These are phyloP conservation scores for Enteromius argenteus DNA, from an alignment of 2,797 vertebrate species.

Conservation along the genomic window DNA sequence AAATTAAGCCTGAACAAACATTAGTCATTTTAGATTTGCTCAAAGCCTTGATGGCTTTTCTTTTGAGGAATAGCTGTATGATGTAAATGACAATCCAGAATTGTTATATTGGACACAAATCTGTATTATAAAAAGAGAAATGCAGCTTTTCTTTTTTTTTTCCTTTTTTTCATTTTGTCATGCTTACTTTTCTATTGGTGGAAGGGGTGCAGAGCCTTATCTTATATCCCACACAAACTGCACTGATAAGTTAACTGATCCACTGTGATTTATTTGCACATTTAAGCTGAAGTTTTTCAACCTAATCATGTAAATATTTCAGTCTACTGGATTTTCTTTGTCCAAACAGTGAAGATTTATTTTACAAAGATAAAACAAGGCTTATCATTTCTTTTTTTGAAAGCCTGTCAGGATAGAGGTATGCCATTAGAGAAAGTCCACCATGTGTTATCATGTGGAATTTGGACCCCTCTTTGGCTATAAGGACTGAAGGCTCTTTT, in stretches of 20 bases:
- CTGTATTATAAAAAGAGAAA: background rate
- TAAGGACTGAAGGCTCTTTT: slow-evolving; percentile 34
- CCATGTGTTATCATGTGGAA: slow-evolving; percentile 41
- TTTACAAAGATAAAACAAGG: background rate
- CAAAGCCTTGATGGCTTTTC: background rate
- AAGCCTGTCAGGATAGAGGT: background rate
- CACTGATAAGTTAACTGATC: slow-evolving; percentile 5
- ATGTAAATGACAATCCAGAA: background rate
- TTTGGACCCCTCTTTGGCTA: slow-evolving; percentile 48
- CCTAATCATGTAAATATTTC: slow-evolving; percentile 21
- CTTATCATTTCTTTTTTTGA: slow-evolving; percentile 4
- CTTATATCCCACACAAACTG: background rate
- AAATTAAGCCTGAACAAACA: slow-evolving; percentile 1
- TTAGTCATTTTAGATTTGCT: background rate
- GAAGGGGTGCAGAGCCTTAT: background rate
- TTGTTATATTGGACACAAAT: background rate
- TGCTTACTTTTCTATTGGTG: slow-evolving; percentile 3
- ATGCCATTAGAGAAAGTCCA: slow-evolving; percentile 20
- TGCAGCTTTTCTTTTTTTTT: too few species aligned
- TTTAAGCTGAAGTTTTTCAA: background rate
- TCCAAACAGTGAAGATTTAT: background rate
- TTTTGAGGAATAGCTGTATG: background rate
- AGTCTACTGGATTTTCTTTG: background rate
- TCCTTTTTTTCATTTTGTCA: background rate
- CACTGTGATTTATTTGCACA: slow-evolving; percentile 22